phyloP scores from a whole-genome alignment of 2,113 vertebrate species.

The Rhinogobius similis region DNA sequence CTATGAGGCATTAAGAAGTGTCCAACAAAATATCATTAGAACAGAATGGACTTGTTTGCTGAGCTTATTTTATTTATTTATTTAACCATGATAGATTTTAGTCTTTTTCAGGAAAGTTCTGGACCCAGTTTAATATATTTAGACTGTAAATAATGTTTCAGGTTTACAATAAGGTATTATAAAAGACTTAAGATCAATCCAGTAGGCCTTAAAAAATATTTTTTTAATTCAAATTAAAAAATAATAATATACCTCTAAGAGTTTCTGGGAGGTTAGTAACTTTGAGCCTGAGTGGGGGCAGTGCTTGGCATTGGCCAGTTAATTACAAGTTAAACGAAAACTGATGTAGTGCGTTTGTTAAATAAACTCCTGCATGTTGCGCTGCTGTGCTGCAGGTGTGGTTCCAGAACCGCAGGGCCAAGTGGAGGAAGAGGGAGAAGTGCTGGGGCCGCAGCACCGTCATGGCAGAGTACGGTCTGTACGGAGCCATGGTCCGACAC shows the following conservation, averaged over 20 bases:
- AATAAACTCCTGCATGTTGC: neutral
- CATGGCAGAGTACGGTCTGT: conserved; percentile 97
- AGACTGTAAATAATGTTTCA: neutral
- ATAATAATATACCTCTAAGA: neutral
- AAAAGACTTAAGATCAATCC: too few species aligned
- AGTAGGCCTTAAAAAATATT: neutral
- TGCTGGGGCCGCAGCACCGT: conserved; percentile 99
- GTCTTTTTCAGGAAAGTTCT: too few species aligned
- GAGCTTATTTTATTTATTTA: too few species aligned
- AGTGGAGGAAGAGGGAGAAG: conserved; percentile 98
- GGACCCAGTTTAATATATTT: neutral
- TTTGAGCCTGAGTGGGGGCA: neutral
- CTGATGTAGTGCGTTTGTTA: too few species aligned
- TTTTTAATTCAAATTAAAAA: too few species aligned
- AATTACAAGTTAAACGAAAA: too few species aligned
- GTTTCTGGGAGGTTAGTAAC: neutral
- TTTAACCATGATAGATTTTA: too few species aligned
- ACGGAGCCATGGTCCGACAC: conserved; percentile 97
- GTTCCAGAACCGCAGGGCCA: conserved; percentile 98
- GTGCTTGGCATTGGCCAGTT: too few species aligned
- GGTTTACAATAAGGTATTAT: too few species aligned
- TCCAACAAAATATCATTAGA: neutral
- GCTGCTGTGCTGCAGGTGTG: conserved; percentile 82
- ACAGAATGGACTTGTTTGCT: neutral
- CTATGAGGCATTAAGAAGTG: too few species aligned